Evolutionary conservation across 2,797 vertebrate genomes (phyloP), one percentile per base, ranked within the genome.

Genomic region (Sebastes matsubarae): DNA sequence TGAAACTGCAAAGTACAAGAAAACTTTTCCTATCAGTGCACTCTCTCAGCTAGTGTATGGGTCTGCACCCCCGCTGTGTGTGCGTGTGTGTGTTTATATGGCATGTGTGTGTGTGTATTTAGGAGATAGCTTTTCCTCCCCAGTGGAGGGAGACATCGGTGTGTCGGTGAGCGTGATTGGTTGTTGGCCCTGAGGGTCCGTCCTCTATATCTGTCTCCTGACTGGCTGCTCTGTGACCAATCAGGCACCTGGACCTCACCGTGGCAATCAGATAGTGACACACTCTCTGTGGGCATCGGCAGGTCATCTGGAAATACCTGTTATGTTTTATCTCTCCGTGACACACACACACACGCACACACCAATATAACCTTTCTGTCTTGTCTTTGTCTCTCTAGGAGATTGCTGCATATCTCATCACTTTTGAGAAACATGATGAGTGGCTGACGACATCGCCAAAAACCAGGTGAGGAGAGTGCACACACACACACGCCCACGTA

Each of bases 361-460:
- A 73, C 68, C 22, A 66, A 57, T 79, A 75, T 89, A 87, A 93
- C 87, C 87, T 89, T 79, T 87, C 54, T 81, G 68, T 89, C 73
- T 83, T 86, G 78, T 83, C 80, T 93, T 84, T 91, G 68, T 91
- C 83, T 92, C 68, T 92, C 75, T 74, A 96, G 96, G 96, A 96
- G 93, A 96, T 99, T 90, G 98, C 98, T 92, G 98, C 98, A 91
- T 99, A 99, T 96, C 97, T 99, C 97, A 99, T 99, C 96, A 99
- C 98, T 67, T 99, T 99, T 94, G 98, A 99, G 95, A 99, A 99
- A 93, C 98, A 99, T 82, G 98, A 99, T 94, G 98, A 99, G 96
- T 99, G 98, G 98, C 97, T 99, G 92, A 99, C 98, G 83, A 99
- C 98, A 78, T 99, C 98, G 94, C 98, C 98, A 94, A 99, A 99